These are phyloP conservation scores for Ptychoptera contaminata DNA, from an alignment of 2,888 invertebrate species.

Conservation along the genomic window DNA sequence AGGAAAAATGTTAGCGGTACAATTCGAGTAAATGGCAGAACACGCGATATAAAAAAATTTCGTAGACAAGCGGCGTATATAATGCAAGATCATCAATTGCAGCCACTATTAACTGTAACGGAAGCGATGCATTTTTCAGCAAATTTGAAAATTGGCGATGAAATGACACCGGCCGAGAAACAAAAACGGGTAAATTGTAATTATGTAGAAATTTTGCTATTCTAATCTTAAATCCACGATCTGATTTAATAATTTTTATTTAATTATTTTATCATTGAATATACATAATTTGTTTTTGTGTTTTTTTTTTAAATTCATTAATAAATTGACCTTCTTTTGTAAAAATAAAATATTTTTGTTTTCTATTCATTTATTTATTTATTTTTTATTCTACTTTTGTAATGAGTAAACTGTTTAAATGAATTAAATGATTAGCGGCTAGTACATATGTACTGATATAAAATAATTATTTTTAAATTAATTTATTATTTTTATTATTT, in stretches of 20 bases:
- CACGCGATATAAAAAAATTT: constrained; percentile 49
- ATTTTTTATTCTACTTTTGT: too few relatives aligned
- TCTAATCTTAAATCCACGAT: too few relatives aligned
- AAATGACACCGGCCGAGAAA: constrained; percentile 45
- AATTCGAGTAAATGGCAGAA: constrained; percentile 54
- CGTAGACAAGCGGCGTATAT: constrained; percentile 73
- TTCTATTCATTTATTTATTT: too few relatives aligned
- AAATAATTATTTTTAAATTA: background rate
- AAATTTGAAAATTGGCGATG: constrained; percentile 64
- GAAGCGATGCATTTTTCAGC: constrained; percentile 80
- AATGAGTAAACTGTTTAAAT: background rate
- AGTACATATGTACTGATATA: background rate
- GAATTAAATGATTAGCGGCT: background rate
- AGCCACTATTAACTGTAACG: constrained; percentile 65
- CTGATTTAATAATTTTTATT: too few relatives aligned
- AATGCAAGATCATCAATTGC: constrained; percentile 71
- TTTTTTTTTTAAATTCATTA: background rate
- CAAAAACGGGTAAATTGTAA: constrained; percentile 38
- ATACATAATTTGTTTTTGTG: too few relatives aligned
- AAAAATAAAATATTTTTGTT: constrained; percentile 1
- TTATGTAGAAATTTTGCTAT: background rate
- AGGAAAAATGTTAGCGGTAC: constrained; percentile 39
- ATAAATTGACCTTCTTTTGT: background rate
- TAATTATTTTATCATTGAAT: too few relatives aligned
- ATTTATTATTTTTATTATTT: constrained; percentile 13